A percentile compares a stretch with the other conserved stretches of the same genome.
Conservation (phyloP, 2,797 vertebrate genomes). For the Gymnocypris eckloni region DNA sequence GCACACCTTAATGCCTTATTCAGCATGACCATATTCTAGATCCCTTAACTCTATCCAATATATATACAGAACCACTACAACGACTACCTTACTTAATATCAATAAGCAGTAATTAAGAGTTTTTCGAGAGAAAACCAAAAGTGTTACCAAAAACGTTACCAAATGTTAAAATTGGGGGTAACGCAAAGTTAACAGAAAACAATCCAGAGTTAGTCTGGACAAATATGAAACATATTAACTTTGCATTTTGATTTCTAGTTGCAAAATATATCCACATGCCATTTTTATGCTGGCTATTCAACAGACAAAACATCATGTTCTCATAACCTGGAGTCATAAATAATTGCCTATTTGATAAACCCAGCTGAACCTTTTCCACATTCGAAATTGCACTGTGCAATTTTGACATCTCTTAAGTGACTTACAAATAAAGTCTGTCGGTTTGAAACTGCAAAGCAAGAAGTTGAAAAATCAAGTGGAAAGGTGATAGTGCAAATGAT, state of each 20-base stretch:
- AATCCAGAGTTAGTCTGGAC: neutral
- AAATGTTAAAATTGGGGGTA: neutral
- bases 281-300: neutral
- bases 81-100: neutral
- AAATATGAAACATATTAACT: neutral
- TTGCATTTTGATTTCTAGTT: neutral
- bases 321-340: neutral
- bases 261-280: neutral
- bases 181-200: neutral
- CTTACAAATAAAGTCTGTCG: neutral
- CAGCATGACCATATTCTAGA: neutral
- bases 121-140: neutral
- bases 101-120: neutral
- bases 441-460: conserved; percentile 15
- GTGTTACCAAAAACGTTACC: neutral
- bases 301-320: neutral
- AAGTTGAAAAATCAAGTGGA: conserved; percentile 32
- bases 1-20: neutral
- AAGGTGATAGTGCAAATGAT: conserved; percentile 36
- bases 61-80: neutral
- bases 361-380: conserved; percentile 14
- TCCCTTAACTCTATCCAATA: neutral
- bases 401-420: conserved; percentile 21
- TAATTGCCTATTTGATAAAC: neutral
- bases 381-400: conserved; percentile 11